A percentile compares a stretch with the other conserved stretches of the same genome.
Conservation (phyloP, 2,888 invertebrate genomes). For the Lasioglossum marginatum region DNA sequence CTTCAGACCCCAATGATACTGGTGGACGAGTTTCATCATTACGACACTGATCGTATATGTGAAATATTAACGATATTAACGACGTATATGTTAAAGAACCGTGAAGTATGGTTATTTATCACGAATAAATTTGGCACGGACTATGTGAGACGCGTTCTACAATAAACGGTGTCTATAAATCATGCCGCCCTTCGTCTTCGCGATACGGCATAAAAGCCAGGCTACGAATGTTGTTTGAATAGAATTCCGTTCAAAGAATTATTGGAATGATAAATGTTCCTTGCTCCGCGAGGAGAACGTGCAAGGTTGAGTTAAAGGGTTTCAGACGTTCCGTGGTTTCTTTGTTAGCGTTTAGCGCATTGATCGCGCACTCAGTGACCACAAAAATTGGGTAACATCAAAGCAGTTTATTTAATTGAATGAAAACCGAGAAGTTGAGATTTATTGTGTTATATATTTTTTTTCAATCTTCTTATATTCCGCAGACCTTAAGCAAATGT, state of each 20-base stretch:
- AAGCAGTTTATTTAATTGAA: no score
- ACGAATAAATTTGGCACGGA: not conserved
- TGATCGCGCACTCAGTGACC: not conserved
- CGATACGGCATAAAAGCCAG: not conserved
- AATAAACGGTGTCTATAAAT: not conserved
- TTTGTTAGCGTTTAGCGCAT: not conserved
- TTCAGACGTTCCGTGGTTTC: not conserved
- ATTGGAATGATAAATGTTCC: conserved; percentile 25
- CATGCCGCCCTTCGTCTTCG: not conserved
- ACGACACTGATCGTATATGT: no score
- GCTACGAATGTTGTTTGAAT: not conserved
- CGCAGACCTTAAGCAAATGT: no score
- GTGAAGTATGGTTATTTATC: not conserved
- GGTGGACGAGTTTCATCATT: not conserved
- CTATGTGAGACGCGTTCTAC: not conserved
- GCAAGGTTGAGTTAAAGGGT: not conserved
- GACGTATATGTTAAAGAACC: not conserved
- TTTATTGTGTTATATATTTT: no score
- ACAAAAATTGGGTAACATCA: no score
- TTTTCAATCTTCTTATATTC: no score
- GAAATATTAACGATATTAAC: no score
- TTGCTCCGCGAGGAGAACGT: not conserved
- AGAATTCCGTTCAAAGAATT: conserved; percentile 36
- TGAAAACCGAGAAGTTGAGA: no score
- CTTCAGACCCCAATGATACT: not conserved